Evolutionary conservation across 2,888 invertebrate species (phyloP).

Genomic region (Scotopteryx bipunctaria): DNA sequence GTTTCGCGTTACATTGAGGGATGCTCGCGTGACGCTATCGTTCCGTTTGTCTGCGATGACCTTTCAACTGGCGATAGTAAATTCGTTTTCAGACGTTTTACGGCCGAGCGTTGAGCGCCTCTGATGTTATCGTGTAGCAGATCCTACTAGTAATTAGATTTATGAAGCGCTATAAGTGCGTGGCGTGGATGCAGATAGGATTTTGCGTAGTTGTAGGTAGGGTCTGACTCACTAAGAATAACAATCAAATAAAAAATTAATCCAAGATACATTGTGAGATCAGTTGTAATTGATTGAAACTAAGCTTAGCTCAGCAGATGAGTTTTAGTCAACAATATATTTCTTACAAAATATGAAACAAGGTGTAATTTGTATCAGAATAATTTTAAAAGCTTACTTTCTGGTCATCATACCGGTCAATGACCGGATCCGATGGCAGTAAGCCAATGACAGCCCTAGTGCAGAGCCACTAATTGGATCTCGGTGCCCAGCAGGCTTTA

Average conservation of each 20-base stretch:
- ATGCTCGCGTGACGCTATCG: slow-evolving; percentile 80
- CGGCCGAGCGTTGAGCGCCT: slow-evolving; percentile 50
- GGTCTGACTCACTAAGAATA: slow-evolving; percentile 3
- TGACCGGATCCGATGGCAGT: background rate
- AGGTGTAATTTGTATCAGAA: too few relatives aligned
- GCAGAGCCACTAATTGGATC: slow-evolving; percentile 56
- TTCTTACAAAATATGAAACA: too few relatives aligned
- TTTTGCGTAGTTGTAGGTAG: slow-evolving; percentile 20
- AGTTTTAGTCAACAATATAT: too few relatives aligned
- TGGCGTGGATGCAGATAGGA: slow-evolving; percentile 33
- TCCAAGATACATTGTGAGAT: too few relatives aligned
- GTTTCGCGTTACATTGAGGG: slow-evolving; percentile 77
- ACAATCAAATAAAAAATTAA: too few relatives aligned
- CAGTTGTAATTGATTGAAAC: too few relatives aligned
- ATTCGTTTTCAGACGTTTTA: slow-evolving; percentile 74
- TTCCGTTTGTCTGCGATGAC: slow-evolving; percentile 65
- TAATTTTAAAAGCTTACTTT: background rate
- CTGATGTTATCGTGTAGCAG: slow-evolving; percentile 33
- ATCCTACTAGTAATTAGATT: slow-evolving; percentile 49
- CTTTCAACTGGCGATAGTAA: slow-evolving; percentile 75
- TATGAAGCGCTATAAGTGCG: slow-evolving; percentile 50
- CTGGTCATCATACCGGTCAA: background rate
- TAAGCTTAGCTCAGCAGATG: too few relatives aligned
- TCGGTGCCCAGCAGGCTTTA: slow-evolving; percentile 39
- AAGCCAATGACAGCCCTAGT: slow-evolving; percentile 31